Percentiles rank a stretch among this genome's conserved stretches.
Evolutionary conservation across 2,797 vertebrate species (phyloP).

Genomic region (Propithecus deckenii): DNA sequence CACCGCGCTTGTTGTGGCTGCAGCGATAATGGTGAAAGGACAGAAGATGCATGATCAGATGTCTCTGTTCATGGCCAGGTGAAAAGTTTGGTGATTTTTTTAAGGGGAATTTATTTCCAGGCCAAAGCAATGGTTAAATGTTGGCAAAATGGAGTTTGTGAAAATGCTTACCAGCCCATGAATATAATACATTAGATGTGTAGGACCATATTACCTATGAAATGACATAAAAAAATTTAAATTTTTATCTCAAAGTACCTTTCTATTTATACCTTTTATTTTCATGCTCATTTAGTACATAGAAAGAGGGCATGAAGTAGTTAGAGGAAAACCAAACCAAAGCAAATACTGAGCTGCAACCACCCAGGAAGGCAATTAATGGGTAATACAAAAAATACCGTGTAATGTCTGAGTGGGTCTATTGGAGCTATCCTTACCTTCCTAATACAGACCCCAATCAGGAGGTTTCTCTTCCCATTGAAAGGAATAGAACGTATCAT

Average conservation of each 20-base stretch:
- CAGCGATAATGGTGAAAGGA: not conserved
- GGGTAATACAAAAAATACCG: not conserved
- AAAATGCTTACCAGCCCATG: not conserved
- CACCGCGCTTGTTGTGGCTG: not conserved
- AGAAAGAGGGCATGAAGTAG: not conserved
- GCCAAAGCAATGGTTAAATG: not conserved
- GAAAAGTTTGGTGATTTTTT: not conserved
- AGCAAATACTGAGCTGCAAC: not conserved
- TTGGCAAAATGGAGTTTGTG: not conserved
- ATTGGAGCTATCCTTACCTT: not conserved
- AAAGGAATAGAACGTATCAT: not conserved
- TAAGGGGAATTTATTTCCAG: not conserved
- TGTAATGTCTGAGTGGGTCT: not conserved
- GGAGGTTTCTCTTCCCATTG: not conserved
- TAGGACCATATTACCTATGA: not conserved
- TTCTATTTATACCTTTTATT: not conserved
- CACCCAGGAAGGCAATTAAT: no score
- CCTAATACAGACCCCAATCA: fast-evolving
- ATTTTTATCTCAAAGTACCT: not conserved
- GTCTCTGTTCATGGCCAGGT: not conserved
- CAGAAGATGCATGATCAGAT: not conserved
- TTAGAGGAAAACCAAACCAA: not conserved
- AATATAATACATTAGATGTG: not conserved
- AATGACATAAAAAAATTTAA: not conserved
- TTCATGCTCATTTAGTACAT: not conserved